Evolutionary conservation across 2,888 invertebrate genomes (phyloP), one percentile per base, ranked within the genome.

Genomic region (Amphiduros pacificus): DNA sequence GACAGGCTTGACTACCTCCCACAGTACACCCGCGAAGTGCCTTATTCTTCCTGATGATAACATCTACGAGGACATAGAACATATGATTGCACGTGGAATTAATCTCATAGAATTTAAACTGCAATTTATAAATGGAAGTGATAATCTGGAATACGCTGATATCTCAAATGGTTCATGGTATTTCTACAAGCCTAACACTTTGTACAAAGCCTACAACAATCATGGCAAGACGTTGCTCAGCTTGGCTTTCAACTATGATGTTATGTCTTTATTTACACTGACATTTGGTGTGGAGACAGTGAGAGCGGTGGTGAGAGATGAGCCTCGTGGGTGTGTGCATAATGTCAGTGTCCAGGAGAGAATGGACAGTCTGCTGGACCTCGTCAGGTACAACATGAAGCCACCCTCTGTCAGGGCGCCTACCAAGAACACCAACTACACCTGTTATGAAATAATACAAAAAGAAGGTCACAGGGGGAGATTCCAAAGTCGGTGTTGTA

Each of bases 161-260:
- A n/a, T n/a, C n/a, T n/a, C n/a, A n/a, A n/a, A n/a, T n/a, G n/a
- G n/a, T n/a, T n/a, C n/a, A n/a, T n/a, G n/a, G n/a, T n/a, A n/a
- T n/a, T n/a, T n/a, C 29, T 78, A 75, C 61, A 70, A 74, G 66
- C 74, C 77, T 0, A 71, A 73, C 69, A 61, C 70, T 24, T 79
- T 79, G 79, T 73, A 74, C 50, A 69, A 75, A 20, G 77, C 76
- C 0, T 66, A 71, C 26, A 74, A 71, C 9, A 69, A 70, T 17
- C 79, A 80, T 57, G 80, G 80, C 0, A 69, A 74, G 29, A 77
- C 76, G 1, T 63, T 80, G 49, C 70, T 80, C 24, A 73, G 77
- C 59, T 63, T 80, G 54, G 73, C 77, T 1, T 79, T 79, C 63
- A 74, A 79, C 65, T 78, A 77, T 61, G 77, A 77, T 40, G 72